phyloP scores from a whole-genome alignment of 2,888 invertebrate species.

The Microdon myrmicae region DNA sequence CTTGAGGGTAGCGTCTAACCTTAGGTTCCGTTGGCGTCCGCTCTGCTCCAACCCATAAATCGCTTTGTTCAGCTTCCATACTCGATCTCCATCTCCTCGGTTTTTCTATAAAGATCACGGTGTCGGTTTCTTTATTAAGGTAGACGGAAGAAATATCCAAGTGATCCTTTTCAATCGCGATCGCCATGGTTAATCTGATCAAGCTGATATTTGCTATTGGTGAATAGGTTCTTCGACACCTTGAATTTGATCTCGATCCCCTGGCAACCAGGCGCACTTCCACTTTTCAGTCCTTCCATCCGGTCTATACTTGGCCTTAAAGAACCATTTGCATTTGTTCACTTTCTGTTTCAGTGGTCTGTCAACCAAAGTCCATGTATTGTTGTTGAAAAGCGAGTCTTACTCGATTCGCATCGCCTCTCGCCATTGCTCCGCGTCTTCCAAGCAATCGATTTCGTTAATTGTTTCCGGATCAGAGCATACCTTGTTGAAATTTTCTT shows the following conservation, averaged over 20 bases:
- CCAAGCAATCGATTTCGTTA: background rate
- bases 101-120: background rate
- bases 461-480: background rate
- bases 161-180: background rate
- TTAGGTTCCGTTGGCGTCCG: background rate
- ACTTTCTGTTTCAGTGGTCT: background rate
- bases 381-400: conserved; percentile 1
- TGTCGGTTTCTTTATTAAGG: background rate
- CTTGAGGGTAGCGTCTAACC: background rate
- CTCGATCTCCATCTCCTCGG: background rate
- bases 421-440: conserved; percentile 4
- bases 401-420: conserved; percentile 3
- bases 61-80: conserved; percentile 1
- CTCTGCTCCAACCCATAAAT: background rate
- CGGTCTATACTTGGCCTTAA: background rate
- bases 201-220: background rate
- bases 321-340: background rate
- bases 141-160: background rate
- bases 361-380: background rate
- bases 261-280: conserved; percentile 4
- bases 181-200: background rate
- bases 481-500: too few species aligned
- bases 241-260: background rate
- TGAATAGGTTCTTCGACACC: conserved; percentile 5
- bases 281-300: background rate